These are phyloP conservation scores for Rhyacophila evoluta DNA, from an alignment of 2,888 invertebrate species.

Conservation along the genomic window DNA sequence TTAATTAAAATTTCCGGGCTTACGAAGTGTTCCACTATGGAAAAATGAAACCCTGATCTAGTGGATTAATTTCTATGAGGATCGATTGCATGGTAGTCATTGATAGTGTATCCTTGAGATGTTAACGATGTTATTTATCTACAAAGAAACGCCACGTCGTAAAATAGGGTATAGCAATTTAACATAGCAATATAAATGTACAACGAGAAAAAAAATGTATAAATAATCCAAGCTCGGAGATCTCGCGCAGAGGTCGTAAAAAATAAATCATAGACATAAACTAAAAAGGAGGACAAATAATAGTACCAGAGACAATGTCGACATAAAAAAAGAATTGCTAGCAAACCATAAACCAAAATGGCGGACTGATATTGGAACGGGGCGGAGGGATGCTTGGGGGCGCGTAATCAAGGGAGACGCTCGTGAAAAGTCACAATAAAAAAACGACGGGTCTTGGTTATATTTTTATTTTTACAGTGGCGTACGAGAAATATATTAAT, in stretches of 20 bases:
- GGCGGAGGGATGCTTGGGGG: not conserved
- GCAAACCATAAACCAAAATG: constrained; percentile 47
- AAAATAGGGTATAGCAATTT: constrained; percentile 27
- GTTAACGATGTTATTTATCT: too few relatives aligned
- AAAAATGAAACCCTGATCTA: too few relatives aligned
- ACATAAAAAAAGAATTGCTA: constrained; percentile 53
- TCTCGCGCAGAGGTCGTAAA: constrained; percentile 33
- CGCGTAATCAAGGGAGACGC: constrained; percentile 19
- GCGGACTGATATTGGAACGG: constrained; percentile 25
- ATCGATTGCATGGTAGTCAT: too few relatives aligned
- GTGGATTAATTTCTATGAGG: too few relatives aligned
- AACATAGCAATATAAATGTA: constrained; percentile 29
- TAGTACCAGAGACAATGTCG: constrained; percentile 45
- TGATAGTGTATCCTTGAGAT: too few relatives aligned
- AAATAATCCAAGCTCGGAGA: not conserved
- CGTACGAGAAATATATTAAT: not conserved
- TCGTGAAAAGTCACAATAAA: constrained; percentile 35
- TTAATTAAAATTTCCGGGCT: too few relatives aligned
- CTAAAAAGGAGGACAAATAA: constrained; percentile 51
- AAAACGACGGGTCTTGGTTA: constrained; percentile 1
- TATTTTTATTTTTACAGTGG: constrained; percentile 7
- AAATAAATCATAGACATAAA: constrained; percentile 55
- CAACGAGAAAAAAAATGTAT: constrained; percentile 30
- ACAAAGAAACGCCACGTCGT: not conserved
- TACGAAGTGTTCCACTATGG: too few relatives aligned